A percentile compares a stretch with the other conserved stretches of the same genome.
These are phyloP conservation scores for Drosophila melanogaster DNA, from an alignment of 1,140 invertebrate genomes.

Conservation along the genomic window DNA sequence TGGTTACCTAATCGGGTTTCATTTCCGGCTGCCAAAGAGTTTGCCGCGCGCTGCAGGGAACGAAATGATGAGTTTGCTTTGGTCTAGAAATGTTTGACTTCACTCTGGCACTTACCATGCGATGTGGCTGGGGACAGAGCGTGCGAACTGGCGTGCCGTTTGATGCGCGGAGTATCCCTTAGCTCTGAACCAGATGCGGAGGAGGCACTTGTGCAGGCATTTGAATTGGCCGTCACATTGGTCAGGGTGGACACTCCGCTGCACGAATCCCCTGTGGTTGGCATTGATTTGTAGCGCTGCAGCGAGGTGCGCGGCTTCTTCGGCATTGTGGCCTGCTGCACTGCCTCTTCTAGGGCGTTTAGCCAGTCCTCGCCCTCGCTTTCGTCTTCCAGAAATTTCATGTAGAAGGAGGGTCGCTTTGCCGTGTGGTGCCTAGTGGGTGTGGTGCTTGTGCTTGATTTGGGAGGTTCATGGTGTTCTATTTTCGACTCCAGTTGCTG, in stretches of 20 bases:
- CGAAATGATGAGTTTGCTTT: constrained; percentile 1
- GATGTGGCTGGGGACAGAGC: constrained; percentile 60
- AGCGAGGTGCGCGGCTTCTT: constrained; percentile 73
- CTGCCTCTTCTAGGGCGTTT: constrained; percentile 65
- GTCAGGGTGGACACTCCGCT: constrained; percentile 19
- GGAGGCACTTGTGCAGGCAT: constrained; percentile 12
- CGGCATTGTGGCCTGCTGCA: constrained; percentile 58
- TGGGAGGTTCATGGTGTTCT: neutral
- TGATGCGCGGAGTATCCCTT: constrained; percentile 53
- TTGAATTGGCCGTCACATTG: constrained; percentile 6
- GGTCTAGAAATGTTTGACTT: neutral
- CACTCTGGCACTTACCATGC: constrained; percentile 47
- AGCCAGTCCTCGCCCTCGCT: constrained; percentile 74
- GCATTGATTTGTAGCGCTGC: constrained; percentile 81
- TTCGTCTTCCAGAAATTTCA: constrained; percentile 81
- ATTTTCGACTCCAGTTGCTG: constrained; percentile 70
- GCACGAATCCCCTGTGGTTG: constrained; percentile 28
- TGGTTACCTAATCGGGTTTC: constrained; percentile 31
- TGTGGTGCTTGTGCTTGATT: constrained; percentile 32
- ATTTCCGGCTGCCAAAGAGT: constrained; percentile 72
- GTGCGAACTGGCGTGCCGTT: constrained; percentile 69
- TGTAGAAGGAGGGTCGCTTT: constrained; percentile 74
- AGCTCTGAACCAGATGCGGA: constrained; percentile 1
- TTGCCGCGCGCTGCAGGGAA: constrained; percentile 54
- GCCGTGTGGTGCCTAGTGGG: constrained; percentile 62